Evolutionary conservation across 2,888 invertebrate genomes (phyloP).

Genomic region (Parthenolecanium corni): DNA sequence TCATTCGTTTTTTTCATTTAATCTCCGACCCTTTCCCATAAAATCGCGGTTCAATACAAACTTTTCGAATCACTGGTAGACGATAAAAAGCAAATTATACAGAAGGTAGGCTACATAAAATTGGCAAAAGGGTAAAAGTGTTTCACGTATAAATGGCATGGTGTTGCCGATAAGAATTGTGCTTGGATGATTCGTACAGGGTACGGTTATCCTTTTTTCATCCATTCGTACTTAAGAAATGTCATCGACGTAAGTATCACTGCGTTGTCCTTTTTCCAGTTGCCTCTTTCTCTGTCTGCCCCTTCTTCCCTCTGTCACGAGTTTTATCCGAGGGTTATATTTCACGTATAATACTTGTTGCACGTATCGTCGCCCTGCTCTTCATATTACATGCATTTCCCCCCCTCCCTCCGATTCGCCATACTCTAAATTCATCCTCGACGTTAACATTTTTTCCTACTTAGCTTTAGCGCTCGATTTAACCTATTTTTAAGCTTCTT

Average conservation of each 20-base stretch:
- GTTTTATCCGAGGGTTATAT: background rate
- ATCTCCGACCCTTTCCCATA: no score
- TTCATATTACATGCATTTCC: slow-evolving; percentile 1
- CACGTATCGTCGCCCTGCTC: background rate
- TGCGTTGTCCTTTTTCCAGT: background rate
- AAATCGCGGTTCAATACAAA: background rate
- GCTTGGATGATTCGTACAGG: background rate
- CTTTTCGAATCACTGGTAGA: background rate
- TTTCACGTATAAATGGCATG: background rate
- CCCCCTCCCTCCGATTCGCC: background rate
- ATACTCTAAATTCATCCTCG: background rate
- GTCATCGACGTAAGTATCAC: slow-evolving; percentile 25
- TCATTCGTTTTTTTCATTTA: no score
- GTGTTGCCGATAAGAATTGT: slow-evolving; percentile 8
- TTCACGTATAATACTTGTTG: slow-evolving; percentile 8
- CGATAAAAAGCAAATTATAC: background rate
- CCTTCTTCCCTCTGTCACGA: background rate
- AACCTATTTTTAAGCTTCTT: slow-evolving; percentile 12
- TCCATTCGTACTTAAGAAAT: slow-evolving; percentile 22
- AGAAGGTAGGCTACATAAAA: background rate
- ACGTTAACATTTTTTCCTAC: background rate
- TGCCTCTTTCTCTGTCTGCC: background rate
- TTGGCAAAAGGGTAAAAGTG: no score
- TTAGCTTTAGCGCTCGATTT: slow-evolving; percentile 13
- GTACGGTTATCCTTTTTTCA: slow-evolving; percentile 14